Base-by-base conservation (phyloP, 2,797 vertebrate genomes). In the Picus viridis region DNA sequence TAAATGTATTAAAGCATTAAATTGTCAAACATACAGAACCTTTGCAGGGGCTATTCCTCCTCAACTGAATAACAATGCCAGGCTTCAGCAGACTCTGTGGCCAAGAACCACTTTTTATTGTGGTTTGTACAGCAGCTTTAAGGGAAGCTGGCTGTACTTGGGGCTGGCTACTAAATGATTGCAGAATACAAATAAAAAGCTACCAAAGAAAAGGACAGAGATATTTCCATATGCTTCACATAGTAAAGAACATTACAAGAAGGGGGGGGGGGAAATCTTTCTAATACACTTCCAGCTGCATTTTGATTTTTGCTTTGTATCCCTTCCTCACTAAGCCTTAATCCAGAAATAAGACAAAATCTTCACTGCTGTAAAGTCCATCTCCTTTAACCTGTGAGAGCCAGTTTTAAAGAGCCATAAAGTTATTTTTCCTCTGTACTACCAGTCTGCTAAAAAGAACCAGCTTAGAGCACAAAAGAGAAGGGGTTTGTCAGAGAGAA, bases 1-100 rank as follows among this genome's bases (percentile, higher is more conserved):
- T 86, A 90, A 92, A 92, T 30, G 63, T 83, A 81, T 78, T 87
- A 34, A 68, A 91, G 64, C 53, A 87, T 67, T 87, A 94, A 59
- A 88, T 36, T 81, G 54, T 81, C 71, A 87, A 83, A 78, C 1
- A 10, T 51, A 78, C 19, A 89, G 83, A 95, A 92, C 73, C 47
- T 92, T 93, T 84, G 72, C 83, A 92, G 12, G 18, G 30, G 78
- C 70, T n/a, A n/a, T 93, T 94, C 71, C 62, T 77, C 54, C 34
- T 51, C 54, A 87, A 16, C 30, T 14, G 36, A 56, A 63, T 58
- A 69, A 27, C 53, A 93, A 83, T 16, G 81, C 36, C 43, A 78
- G 89, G 67, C 77, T 92, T 90, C 85, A 85, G 72, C 0, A 85
- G 71, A 89, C 41, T 68, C 70, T 76, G 45, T 70, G 79, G 64